Percentiles rank a stretch among this genome's conserved stretches.
Evolutionary conservation across 2,797 vertebrate species (phyloP).

Genomic region (Artibeus lituratus): DNA sequence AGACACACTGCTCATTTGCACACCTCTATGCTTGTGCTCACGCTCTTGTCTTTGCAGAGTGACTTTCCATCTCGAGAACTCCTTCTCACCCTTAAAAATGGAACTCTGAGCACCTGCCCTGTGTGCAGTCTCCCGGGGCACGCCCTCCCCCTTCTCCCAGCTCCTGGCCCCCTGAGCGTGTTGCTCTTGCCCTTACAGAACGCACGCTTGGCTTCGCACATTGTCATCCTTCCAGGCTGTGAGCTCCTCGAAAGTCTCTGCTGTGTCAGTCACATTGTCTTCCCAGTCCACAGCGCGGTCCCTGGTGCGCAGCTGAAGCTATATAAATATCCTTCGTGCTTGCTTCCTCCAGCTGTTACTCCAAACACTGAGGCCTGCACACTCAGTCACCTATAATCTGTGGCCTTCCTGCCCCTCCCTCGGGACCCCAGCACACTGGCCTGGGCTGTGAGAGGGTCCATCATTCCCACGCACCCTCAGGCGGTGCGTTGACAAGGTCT

Average conservation of each 20-base stretch:
- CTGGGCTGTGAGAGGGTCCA: fast-evolving
- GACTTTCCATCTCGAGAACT: neutral
- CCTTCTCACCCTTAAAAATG: neutral
- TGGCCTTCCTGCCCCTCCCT: neutral
- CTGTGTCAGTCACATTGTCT: neutral
- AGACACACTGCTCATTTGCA: neutral
- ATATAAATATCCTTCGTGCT: neutral
- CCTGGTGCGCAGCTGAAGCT: neutral
- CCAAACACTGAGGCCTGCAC: neutral
- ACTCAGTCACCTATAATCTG: neutral
- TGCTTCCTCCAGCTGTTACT: neutral
- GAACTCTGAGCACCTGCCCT: neutral
- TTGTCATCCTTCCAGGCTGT: neutral
- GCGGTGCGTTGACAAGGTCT: neutral
- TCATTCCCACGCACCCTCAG: neutral
- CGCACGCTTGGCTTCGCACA: neutral
- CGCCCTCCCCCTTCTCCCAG: neutral
- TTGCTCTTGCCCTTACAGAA: neutral
- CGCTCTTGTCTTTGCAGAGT: neutral
- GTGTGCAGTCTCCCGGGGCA: neutral
- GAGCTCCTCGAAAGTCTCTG: neutral
- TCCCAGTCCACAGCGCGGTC: neutral
- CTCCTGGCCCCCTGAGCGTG: neutral
- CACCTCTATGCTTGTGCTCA: neutral
- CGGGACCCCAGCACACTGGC: neutral